A percentile compares a stretch with the other conserved stretches of the same genome.
Conservation (phyloP, 2,888 invertebrate species). For the Eupithecia tripunctaria region DNA sequence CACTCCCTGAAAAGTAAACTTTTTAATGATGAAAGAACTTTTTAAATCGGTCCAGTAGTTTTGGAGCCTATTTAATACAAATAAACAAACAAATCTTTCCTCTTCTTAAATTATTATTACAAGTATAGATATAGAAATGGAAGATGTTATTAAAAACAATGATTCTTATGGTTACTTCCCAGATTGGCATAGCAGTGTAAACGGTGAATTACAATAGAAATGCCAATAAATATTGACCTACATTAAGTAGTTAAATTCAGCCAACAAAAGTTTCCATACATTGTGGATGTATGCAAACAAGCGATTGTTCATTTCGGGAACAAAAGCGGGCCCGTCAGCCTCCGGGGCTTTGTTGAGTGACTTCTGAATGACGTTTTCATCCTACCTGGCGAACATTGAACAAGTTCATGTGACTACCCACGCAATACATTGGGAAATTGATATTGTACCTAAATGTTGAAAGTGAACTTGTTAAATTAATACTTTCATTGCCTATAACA, state of each 20-base stretch:
- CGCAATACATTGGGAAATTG: conserved; percentile 1
- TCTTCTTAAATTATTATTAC: too few species aligned
- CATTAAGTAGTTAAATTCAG: conserved; percentile 38
- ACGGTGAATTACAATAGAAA: conserved; percentile 6
- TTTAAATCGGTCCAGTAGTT: too few species aligned
- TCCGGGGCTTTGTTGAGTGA: conserved; percentile 46
- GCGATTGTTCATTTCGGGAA: conserved; percentile 52
- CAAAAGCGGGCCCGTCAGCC: conserved; percentile 48
- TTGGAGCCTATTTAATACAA: too few species aligned
- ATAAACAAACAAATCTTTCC: too few species aligned
- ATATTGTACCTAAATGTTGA: neutral
- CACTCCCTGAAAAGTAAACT: too few species aligned
- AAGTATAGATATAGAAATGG: neutral
- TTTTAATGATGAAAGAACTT: too few species aligned
- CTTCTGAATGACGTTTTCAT: conserved; percentile 45
- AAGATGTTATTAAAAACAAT: neutral
- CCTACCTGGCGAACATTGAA: conserved; percentile 39
- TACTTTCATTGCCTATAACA: too few species aligned
- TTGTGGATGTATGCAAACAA: conserved; percentile 46
- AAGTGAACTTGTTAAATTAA: neutral
- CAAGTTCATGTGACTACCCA: conserved; percentile 9
- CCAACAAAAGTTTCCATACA: conserved; percentile 42
- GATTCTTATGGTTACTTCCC: neutral
- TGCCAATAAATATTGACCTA: conserved; percentile 38
- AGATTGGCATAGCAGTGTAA: neutral